Evolutionary conservation across 2,888 invertebrate species (phyloP).

Genomic region (Mylabris sibirica): DNA sequence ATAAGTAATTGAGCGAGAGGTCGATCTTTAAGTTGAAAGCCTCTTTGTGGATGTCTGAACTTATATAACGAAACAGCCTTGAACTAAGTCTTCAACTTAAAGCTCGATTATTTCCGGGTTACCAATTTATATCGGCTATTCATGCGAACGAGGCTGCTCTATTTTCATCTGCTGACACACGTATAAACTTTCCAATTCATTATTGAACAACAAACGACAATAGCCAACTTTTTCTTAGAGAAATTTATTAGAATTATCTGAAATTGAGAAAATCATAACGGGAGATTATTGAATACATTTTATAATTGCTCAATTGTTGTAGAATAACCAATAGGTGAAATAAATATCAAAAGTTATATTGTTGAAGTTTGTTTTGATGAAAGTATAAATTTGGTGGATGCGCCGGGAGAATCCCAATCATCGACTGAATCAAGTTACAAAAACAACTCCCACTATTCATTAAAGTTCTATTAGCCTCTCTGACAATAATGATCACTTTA

Average conservation of each 20-base stretch:
- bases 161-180: background rate
- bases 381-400: background rate
- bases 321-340: too few relatives aligned
- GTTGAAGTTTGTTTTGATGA: too few relatives aligned
- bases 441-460: slow-evolving; percentile 3
- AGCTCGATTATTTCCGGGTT: slow-evolving; percentile 3
- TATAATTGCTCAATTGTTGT: background rate
- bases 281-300: background rate
- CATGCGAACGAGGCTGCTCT: background rate
- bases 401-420: background rate
- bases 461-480: slow-evolving; percentile 13
- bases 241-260: background rate
- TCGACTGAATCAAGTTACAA: slow-evolving; percentile 11
- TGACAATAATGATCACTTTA: background rate
- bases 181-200: background rate
- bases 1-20: background rate
- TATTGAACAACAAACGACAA: background rate
- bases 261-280: background rate
- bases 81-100: background rate
- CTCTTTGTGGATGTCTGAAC: background rate
- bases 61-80: background rate
- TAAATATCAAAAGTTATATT: too few relatives aligned
- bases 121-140: slow-evolving; percentile 1
- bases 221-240: background rate
- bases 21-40: slow-evolving; percentile 6